Evolutionary conservation across 2,797 vertebrate genomes (phyloP).

Genomic region (Hemibagrus guttatus): DNA sequence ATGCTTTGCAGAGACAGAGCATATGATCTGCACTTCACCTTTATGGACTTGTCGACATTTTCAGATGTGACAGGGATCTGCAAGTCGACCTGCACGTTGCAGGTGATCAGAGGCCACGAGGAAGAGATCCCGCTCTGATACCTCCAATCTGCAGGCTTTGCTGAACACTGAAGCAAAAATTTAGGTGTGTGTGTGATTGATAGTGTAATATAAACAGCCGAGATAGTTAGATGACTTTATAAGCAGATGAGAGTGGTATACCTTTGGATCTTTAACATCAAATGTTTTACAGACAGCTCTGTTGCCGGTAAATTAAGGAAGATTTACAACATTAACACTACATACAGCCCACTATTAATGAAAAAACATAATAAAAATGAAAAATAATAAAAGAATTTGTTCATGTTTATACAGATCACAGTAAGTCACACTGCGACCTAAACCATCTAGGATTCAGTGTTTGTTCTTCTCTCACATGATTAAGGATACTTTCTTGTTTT

Average conservation of each 20-base stretch:
- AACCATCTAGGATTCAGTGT: not conserved
- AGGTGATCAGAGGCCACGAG: conserved; percentile 82
- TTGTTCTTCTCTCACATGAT: not conserved
- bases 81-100: conserved; percentile 83
- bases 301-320: conserved; percentile 76
- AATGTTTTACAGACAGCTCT: conserved; percentile 90
- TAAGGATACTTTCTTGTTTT: conserved; percentile 93
- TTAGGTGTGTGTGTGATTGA: not conserved
- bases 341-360: not conserved
- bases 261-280: conserved; percentile 88
- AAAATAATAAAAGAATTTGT: not conserved
- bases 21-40: conserved; percentile 69
- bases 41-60: conserved; percentile 76
- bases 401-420: not conserved
- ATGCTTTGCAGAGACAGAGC: too few relatives aligned
- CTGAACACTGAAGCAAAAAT: conserved; percentile 76
- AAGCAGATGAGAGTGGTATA: conserved; percentile 58
- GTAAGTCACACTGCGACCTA: not conserved
- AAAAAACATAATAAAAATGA: not conserved
- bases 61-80: conserved; percentile 79
- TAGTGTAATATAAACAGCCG: too few relatives aligned
- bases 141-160: conserved; percentile 94
- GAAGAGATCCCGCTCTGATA: conserved; percentile 83
- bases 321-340: not conserved
- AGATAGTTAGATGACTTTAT: not conserved